Evolutionary conservation across 2,113 vertebrate genomes (phyloP).

Genomic region (Tautogolabrus adspersus): DNA sequence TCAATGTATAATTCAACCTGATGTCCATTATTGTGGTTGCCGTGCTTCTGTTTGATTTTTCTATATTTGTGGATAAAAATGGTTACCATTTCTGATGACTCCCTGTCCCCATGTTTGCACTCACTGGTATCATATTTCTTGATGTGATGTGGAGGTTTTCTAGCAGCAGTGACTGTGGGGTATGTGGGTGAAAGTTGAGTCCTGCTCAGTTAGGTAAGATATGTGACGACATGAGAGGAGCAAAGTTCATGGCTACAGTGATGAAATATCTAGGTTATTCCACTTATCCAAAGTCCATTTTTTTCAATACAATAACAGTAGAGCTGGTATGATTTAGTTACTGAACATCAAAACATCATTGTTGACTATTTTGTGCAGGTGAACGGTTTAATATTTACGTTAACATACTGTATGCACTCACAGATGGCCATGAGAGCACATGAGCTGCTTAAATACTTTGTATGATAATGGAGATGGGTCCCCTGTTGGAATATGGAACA

Average conservation of each 20-base stretch:
- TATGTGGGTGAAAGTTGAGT: constrained; percentile 78
- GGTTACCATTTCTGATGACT: background rate
- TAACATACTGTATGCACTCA: background rate
- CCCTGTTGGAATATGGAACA: too few relatives aligned
- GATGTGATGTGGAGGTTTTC: constrained; percentile 19
- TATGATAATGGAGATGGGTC: background rate
- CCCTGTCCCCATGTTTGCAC: background rate
- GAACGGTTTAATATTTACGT: background rate
- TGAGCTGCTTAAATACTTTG: background rate
- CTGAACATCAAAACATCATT: constrained; percentile 5
- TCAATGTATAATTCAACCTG: background rate
- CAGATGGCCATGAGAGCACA: background rate
- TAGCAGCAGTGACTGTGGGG: background rate
- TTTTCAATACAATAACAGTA: constrained; percentile 67
- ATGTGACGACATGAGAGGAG: constrained; percentile 47
- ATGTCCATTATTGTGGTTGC: background rate
- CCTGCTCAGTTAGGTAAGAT: constrained; percentile 63
- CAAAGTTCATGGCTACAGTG: constrained; percentile 72
- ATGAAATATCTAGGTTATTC: constrained; percentile 70
- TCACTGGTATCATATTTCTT: background rate
- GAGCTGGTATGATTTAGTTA: background rate
- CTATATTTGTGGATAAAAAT: background rate
- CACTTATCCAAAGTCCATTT: constrained; percentile 66
- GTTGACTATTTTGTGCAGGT: constrained; percentile 5
- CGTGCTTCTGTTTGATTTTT: background rate